Conservation (phyloP, 2,797 vertebrate species). For the Coranthus polyacanthus region DNA sequence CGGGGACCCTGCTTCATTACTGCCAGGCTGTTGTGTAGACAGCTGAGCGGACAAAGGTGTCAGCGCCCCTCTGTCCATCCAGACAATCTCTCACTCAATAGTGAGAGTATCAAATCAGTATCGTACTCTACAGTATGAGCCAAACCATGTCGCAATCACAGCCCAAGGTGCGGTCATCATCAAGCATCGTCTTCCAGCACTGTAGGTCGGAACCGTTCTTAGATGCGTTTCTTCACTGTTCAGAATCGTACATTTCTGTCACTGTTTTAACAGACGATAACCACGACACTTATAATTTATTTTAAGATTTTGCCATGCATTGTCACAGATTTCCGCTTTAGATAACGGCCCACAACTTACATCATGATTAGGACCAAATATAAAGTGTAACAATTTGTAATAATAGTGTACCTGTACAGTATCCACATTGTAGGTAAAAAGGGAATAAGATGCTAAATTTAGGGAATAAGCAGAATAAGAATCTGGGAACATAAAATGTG, state of each 20-base stretch:
- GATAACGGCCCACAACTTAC: too few species aligned
- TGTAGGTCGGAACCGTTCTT: background rate
- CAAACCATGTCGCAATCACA: slow-evolving; percentile 23
- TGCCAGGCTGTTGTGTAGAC: slow-evolving; percentile 79
- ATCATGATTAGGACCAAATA: too few species aligned
- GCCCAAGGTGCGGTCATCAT: slow-evolving; percentile 20
- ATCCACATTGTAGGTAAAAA: too few species aligned
- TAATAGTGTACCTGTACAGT: too few species aligned
- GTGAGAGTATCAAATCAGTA: slow-evolving; percentile 9
- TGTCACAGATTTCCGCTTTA: too few species aligned
- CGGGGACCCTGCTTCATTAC: slow-evolving; percentile 77
- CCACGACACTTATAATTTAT: too few species aligned
- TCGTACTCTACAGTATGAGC: slow-evolving; percentile 7
- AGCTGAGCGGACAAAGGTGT: slow-evolving; percentile 85
- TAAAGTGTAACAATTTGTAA: too few species aligned
- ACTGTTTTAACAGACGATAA: background rate
- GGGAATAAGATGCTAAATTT: too few species aligned
- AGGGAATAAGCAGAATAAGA: too few species aligned
- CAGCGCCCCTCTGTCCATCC: slow-evolving; percentile 66
- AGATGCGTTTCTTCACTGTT: background rate
- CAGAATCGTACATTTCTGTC: background rate
- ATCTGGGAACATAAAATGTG: too few species aligned
- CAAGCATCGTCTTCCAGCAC: slow-evolving; percentile 10
- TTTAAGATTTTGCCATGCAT: too few species aligned
- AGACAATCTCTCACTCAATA: slow-evolving; percentile 48